A percentile compares a stretch with the other conserved stretches of the same genome.
These are phyloP conservation scores for Zaprionus lineosus DNA, from an alignment of 2,888 invertebrate species.

Conservation along the genomic window DNA sequence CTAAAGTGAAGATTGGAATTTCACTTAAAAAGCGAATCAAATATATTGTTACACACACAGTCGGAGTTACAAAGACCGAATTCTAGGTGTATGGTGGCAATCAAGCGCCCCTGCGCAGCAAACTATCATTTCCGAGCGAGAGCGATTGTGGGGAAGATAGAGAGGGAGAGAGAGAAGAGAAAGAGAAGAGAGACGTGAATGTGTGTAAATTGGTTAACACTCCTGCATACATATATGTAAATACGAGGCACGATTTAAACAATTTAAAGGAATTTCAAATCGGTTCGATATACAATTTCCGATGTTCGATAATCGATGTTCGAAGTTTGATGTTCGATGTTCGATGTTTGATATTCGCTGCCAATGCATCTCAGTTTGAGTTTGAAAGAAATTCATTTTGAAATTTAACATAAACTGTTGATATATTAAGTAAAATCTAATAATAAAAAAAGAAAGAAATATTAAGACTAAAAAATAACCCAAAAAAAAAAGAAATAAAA, in stretches of 20 bases:
- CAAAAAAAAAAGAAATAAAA: too few relatives aligned
- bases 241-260: constrained; percentile 40
- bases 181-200: constrained; percentile 63
- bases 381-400: constrained; percentile 79
- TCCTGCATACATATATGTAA: constrained; percentile 21
- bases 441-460: constrained; percentile 13
- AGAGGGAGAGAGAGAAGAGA: constrained; percentile 48
- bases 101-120: constrained; percentile 81
- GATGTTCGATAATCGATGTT: constrained; percentile 27
- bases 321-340: constrained; percentile 31
- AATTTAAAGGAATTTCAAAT: constrained; percentile 18
- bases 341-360: constrained; percentile 21
- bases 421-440: constrained; percentile 18
- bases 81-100: constrained; percentile 82
- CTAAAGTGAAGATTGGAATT: constrained; percentile 39
- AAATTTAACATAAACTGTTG: constrained; percentile 67
- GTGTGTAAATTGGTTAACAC: constrained; percentile 60
- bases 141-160: constrained; percentile 28
- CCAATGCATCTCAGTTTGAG: constrained; percentile 77
- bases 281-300: constrained; percentile 19
- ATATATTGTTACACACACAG: constrained; percentile 82
- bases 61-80: constrained; percentile 82
- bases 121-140: constrained; percentile 71
- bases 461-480: constrained; percentile 1
- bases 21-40: constrained; percentile 81